phyloP scores from a whole-genome alignment of 2,113 vertebrate species.

The Sminthopsis crassicaudata region DNA sequence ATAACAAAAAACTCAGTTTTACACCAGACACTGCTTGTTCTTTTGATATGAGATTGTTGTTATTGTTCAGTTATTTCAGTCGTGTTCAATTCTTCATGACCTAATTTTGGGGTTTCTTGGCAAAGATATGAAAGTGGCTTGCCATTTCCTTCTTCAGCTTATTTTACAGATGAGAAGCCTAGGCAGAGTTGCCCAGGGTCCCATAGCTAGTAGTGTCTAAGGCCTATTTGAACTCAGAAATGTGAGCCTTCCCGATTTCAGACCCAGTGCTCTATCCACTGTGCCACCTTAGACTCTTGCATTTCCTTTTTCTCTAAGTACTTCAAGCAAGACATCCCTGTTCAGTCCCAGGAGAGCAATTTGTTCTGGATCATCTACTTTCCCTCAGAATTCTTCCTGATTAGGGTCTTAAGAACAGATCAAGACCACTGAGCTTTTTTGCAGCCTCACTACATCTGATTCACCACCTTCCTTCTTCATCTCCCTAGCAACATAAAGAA shows the following conservation, averaged over 20 bases:
- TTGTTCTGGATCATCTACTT: not conserved
- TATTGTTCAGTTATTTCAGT: no score
- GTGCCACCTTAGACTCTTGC: not conserved
- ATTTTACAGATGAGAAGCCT: not conserved
- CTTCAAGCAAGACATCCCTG: not conserved
- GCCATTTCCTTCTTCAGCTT: not conserved
- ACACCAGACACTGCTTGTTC: not conserved
- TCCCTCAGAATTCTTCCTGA: not conserved
- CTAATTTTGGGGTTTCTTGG: not conserved
- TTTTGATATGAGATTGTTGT: not conserved
- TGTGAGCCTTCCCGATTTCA: not conserved
- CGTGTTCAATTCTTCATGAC: not conserved
- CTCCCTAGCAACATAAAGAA: not conserved
- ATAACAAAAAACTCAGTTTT: no score
- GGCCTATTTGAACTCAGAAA: not conserved
- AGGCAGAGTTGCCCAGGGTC: not conserved
- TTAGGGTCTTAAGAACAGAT: not conserved
- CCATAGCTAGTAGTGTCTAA: not conserved
- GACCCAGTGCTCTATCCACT: not conserved
- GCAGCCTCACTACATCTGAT: not conserved
- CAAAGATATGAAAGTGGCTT: not conserved
- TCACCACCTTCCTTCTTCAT: not conserved
- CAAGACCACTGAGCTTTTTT: not conserved
- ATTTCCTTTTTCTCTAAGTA: not conserved
- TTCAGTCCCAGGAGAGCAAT: not conserved